A percentile compares a stretch with the other conserved stretches of the same genome.
These are phyloP conservation scores for Teleogryllus oceanicus DNA, from an alignment of 2,888 invertebrate genomes.

Conservation along the genomic window DNA sequence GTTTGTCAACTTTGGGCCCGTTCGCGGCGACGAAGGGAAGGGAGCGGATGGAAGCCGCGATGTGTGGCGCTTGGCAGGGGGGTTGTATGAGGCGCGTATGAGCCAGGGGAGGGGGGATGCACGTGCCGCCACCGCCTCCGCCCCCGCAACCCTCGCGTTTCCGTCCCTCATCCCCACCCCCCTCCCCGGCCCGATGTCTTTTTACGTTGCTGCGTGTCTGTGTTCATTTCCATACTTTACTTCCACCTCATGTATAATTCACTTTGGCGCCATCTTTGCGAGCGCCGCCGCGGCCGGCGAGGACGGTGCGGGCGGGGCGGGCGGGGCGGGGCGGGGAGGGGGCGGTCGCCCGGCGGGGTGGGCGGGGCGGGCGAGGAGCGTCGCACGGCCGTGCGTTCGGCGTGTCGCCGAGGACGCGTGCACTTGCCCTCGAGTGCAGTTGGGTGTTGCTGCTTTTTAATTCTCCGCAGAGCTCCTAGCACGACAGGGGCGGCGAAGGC, in stretches of 20 bases:
- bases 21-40: background rate
- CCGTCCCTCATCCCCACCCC: background rate
- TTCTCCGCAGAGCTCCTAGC: background rate
- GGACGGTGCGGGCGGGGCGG: background rate
- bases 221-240: constrained; percentile 47
- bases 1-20: constrained; percentile 18
- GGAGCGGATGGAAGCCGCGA: background rate
- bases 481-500: background rate
- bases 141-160: background rate
- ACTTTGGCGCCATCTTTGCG: constrained; percentile 43
- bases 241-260: constrained; percentile 48
- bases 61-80: background rate
- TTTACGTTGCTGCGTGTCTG: constrained; percentile 40
- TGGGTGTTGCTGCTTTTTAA: constrained; percentile 2
- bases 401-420: background rate
- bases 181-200: constrained; percentile 3
- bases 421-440: constrained; percentile 1
- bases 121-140: background rate
- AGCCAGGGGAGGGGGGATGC: background rate
- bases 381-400: background rate
- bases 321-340: background rate
- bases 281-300: background rate
- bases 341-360: background rate
- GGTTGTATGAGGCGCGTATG: background rate
- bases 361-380: background rate